Conservation (phyloP, 2,113 vertebrate species). For the Pimephales promelas region DNA sequence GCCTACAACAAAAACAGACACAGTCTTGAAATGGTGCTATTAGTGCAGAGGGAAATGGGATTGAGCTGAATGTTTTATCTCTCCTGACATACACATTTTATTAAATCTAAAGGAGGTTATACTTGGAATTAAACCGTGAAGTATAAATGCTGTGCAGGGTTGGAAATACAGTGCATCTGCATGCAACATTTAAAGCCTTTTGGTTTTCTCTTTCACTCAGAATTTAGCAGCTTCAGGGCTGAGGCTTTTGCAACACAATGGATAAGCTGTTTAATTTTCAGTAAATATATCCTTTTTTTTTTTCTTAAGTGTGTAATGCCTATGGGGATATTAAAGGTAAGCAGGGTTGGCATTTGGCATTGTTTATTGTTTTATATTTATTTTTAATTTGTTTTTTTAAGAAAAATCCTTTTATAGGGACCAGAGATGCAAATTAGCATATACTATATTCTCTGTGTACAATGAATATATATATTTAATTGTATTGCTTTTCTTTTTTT, state of each 20-base stretch:
- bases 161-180: background rate
- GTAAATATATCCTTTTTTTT: background rate
- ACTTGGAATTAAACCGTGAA: slow-evolving; percentile 15
- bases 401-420: too few relatives aligned
- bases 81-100: slow-evolving; percentile 33
- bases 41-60: slow-evolving; percentile 1
- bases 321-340: too few relatives aligned
- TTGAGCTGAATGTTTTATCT: slow-evolving; percentile 28
- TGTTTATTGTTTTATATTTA: too few relatives aligned
- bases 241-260: background rate
- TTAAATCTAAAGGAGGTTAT: slow-evolving; percentile 32
- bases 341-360: too few relatives aligned
- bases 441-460: too few relatives aligned
- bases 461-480: too few relatives aligned
- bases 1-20: slow-evolving; percentile 46
- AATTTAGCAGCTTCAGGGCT: background rate
- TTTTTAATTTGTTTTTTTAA: too few relatives aligned
- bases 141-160: background rate
- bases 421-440: too few relatives aligned
- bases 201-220: slow-evolving; percentile 6
- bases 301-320: too few relatives aligned
- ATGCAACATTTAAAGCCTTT: slow-evolving; percentile 39
- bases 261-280: background rate
- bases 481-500: too few relatives aligned
- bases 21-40: background rate